phyloP scores from a whole-genome alignment of 2,113 vertebrate species.

The Boleophthalmus pectinirostris region DNA sequence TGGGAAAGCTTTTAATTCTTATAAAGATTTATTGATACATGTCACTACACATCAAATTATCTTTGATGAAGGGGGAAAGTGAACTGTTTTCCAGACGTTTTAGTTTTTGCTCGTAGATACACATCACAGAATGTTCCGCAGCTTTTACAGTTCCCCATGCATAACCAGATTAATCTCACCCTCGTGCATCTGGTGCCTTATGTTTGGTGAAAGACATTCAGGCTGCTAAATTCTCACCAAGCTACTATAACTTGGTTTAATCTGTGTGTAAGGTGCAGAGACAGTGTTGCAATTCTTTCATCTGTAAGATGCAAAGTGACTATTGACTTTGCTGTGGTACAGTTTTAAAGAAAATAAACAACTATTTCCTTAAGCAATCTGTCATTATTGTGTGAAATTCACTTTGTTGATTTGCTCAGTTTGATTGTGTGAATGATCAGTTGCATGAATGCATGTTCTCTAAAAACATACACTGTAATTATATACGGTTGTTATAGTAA shows the following conservation, averaged over 20 bases:
- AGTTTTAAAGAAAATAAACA: constrained; percentile 60
- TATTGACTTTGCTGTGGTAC: constrained; percentile 12
- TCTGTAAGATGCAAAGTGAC: not conserved
- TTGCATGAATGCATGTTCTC: constrained; percentile 64
- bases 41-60: no score
- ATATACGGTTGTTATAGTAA: constrained; percentile 56
- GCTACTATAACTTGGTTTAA: not conserved
- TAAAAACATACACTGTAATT: constrained; percentile 10
- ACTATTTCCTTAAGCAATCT: constrained; percentile 49
- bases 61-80: not conserved
- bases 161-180: not conserved
- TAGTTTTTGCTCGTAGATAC: not conserved
- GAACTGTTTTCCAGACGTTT: not conserved
- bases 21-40: not conserved
- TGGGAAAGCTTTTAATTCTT: not conserved
- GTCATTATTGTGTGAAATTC: constrained; percentile 70
- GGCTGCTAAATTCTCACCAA: not conserved
- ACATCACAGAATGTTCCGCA: not conserved
- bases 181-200: not conserved
- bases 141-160: not conserved
- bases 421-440: constrained; percentile 55
- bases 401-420: constrained; percentile 1
- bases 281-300: not conserved
- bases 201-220: not conserved
- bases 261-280: not conserved